phyloP scores from a whole-genome alignment of 2,113 vertebrate species.

The Speoplatyrhinus poulsoni region DNA sequence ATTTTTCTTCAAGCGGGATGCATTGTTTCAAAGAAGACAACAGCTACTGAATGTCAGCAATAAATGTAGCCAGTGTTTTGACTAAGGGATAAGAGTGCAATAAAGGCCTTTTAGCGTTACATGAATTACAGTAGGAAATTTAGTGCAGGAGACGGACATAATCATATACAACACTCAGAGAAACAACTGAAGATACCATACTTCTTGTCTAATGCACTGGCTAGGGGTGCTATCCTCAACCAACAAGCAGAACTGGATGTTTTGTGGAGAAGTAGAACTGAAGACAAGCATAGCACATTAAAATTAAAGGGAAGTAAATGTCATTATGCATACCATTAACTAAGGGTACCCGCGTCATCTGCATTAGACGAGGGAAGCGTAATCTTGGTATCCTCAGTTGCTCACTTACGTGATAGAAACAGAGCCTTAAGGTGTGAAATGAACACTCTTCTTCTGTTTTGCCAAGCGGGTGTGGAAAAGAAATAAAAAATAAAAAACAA shows the following conservation, averaged over 20 bases:
- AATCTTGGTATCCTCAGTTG: constrained; percentile 95
- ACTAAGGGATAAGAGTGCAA: constrained; percentile 59
- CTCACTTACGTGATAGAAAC: constrained; percentile 99
- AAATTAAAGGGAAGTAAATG: constrained; percentile 44
- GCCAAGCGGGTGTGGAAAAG: constrained; percentile 96
- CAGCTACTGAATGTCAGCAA: constrained; percentile 23
- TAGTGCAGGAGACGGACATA: constrained; percentile 81
- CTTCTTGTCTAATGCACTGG: constrained; percentile 82
- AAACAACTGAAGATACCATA: constrained; percentile 98
- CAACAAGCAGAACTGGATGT: constrained; percentile 29
- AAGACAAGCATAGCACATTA: constrained; percentile 20
- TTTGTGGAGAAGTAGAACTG: constrained; percentile 34
- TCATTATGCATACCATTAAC: constrained; percentile 62
- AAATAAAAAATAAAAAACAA: constrained; percentile 69
- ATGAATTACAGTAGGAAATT: constrained; percentile 90
- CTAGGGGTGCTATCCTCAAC: constrained; percentile 47
- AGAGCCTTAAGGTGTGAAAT: constrained; percentile 99
- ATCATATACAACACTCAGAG: constrained; percentile 89
- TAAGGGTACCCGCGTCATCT: constrained; percentile 76
- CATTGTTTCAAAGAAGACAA: constrained; percentile 69
- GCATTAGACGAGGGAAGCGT: constrained; percentile 82
- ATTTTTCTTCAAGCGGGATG: background rate
- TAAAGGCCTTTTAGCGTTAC: constrained; percentile 86
- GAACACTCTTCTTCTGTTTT: constrained; percentile 99
- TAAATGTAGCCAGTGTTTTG: constrained; percentile 1